Evolutionary conservation across 2,888 invertebrate species (phyloP), one percentile per base, ranked within the genome.

Genomic region (Drosophila fungiperda): DNA sequence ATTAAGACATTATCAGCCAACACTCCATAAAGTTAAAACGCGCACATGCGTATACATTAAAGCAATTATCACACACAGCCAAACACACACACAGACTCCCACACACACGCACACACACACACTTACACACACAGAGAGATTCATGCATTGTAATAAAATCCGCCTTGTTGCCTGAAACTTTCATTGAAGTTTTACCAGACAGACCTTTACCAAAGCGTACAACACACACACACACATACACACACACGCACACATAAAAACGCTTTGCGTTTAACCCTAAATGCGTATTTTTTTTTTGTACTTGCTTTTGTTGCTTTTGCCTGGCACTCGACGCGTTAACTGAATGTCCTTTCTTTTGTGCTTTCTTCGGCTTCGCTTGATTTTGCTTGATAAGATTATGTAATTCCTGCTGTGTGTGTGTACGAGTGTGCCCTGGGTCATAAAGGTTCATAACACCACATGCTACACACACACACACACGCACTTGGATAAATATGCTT

Each of bases 1-100:
- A 87, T 87, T 89, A 89, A 87, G 87, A 87, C 89, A 87, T 87
- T 87, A 87, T 89, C 87, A 87, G 83, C 81, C 87, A 83, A 87
- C 86, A 87, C 87, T 89, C 87, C 87, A 87, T 89, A 87, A 87
- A 87, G 89, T 87, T 89, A 87, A 87, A 87, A 84, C 82, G 81
- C 81, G 89, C 89, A 87, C 86, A 83, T 84, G 87, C 87, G 87
- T 85, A 87, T 61, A 77, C 78, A 88, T 88, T 85, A 87, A 85
- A 86, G 87, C 89, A 88, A 88, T 88, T 86, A 86, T 86, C 89
- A 68, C 89, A 77, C 68, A 77, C 71, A 81, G 59, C 50, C 36
- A 60, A 36, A 57, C 57, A 50, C 50, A 32, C 48, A 61, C 33
- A 57, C 32, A 38, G n/a, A 2, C n/a, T n/a, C 2, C 5, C 38